A percentile compares a stretch with the other conserved stretches of the same genome.
Evolutionary conservation across 2,113 vertebrate genomes (phyloP).

Genomic region (human (Homo sapiens)): DNA sequence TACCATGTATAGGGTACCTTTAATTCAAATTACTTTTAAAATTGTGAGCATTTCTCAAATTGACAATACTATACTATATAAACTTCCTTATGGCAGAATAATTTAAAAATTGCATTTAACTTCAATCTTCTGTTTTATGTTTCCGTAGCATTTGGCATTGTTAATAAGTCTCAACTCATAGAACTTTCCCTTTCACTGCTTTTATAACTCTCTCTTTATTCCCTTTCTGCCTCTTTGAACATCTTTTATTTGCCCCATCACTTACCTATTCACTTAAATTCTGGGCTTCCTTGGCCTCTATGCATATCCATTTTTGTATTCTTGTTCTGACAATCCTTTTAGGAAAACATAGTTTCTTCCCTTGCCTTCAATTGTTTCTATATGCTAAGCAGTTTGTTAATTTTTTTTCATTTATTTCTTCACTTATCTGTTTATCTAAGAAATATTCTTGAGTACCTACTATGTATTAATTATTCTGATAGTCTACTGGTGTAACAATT

Average conservation of each 20-base stretch:
- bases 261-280: background rate
- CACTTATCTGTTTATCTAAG: background rate
- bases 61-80: background rate
- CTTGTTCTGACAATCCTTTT: background rate
- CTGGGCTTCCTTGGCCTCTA: background rate
- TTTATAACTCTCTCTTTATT: background rate
- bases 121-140: background rate
- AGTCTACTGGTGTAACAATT: background rate
- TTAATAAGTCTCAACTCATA: background rate
- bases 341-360: background rate
- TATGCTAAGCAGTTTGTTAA: background rate
- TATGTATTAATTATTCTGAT: background rate
- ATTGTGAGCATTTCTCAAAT: background rate
- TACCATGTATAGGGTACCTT: background rate
- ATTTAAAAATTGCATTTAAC: background rate
- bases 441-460: background rate
- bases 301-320: background rate
- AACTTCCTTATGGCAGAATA: background rate
- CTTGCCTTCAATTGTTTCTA: background rate
- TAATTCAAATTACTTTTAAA: slow-evolving; percentile 35
- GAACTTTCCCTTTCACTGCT: background rate
- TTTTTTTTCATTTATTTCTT: background rate
- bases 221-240: background rate
- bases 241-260: background rate
- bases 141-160: background rate